Evolutionary conservation across 2,113 vertebrate genomes (phyloP).

Genomic region (Nothobranchius kuhntae): DNA sequence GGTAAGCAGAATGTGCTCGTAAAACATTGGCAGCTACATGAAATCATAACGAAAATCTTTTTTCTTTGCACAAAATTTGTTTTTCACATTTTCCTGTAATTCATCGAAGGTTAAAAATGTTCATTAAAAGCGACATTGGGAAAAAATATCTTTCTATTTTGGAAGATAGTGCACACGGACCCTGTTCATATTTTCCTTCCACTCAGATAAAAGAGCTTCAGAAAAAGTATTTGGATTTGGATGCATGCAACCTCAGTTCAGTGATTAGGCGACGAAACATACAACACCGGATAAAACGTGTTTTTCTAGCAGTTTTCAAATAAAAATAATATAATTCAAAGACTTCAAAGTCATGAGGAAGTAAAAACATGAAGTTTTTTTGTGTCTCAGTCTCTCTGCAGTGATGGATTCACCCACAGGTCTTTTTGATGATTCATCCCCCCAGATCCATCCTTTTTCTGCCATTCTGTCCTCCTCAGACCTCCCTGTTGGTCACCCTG

Average conservation of each 20-base stretch:
- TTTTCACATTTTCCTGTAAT: not conserved
- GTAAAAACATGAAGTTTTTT: not conserved
- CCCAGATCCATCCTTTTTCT: conserved; percentile 63
- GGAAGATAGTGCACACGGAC: not conserved
- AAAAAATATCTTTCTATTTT: not conserved
- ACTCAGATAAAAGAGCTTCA: not conserved
- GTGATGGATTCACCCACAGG: conserved; percentile 78
- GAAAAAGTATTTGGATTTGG: not conserved
- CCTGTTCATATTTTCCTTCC: not conserved
- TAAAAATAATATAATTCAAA: not conserved
- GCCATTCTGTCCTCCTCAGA: conserved; percentile 63
- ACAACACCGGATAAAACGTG: not conserved
- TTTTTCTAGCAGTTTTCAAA: not conserved
- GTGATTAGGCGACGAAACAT: not conserved
- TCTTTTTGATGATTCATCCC: conserved; percentile 70
- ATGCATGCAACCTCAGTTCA: not conserved
- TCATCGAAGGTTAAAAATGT: not conserved
- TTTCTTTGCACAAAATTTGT: too few relatives aligned
- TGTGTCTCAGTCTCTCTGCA: conserved; percentile 27
- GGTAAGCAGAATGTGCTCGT: conserved; percentile 18
- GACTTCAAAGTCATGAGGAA: not conserved
- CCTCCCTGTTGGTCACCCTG: conserved; percentile 46
- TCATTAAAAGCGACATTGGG: conserved; percentile 7
- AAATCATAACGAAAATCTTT: not conserved
- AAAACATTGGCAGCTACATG: not conserved